These are phyloP conservation scores for Hafferia zeledoni DNA, from an alignment of 2,797 vertebrate genomes.

Conservation along the genomic window DNA sequence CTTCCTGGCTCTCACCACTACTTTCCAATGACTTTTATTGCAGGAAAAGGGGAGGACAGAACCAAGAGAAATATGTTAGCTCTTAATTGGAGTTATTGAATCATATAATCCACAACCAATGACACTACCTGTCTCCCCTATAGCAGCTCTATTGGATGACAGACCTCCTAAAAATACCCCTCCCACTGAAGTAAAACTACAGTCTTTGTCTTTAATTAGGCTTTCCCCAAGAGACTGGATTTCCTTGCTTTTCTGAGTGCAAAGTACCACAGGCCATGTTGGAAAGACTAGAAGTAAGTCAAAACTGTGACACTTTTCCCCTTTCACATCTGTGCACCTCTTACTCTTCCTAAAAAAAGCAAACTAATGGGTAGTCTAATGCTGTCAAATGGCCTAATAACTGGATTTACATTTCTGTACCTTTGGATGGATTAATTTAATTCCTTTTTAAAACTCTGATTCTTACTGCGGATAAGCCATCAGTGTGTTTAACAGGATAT, in stretches of 20 bases:
- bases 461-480: constrained; percentile 27
- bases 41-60: background rate
- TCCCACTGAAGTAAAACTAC: background rate
- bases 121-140: background rate
- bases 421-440: background rate
- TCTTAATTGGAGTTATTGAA: background rate
- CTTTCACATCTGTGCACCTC: background rate
- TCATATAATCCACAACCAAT: background rate
- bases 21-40: background rate
- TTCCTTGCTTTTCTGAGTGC: background rate
- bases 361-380: background rate
- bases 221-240: background rate
- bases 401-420: constrained; percentile 45
- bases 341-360: background rate
- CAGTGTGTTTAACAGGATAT: constrained; percentile 40
- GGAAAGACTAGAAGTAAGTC: background rate
- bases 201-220: background rate
- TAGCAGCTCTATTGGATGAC: background rate
- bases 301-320: background rate
- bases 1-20: background rate
- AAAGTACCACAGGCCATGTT: background rate
- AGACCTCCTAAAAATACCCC: background rate
- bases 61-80: background rate
- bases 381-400: background rate
- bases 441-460: constrained; percentile 38